Evolutionary conservation across 2,797 vertebrate genomes (phyloP).

Genomic region (Garrulus glandarius): DNA sequence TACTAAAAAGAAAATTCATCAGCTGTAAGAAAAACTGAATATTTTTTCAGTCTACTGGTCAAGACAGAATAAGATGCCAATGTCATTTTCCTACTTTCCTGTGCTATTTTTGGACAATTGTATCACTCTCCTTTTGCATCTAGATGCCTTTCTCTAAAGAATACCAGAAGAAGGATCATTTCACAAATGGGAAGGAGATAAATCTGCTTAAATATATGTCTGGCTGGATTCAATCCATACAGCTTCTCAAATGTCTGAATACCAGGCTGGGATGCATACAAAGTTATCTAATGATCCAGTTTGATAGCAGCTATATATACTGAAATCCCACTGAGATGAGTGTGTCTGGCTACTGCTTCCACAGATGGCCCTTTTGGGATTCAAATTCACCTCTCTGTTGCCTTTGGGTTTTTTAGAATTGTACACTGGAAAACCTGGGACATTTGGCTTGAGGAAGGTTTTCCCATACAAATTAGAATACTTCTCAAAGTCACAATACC

Average conservation of each 20-base stretch:
- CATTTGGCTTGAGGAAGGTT: neutral
- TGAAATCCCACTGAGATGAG: neutral
- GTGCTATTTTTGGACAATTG: neutral
- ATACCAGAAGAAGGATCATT: neutral
- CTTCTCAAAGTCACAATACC: neutral
- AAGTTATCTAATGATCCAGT: neutral
- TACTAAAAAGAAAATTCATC: neutral
- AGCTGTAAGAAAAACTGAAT: neutral
- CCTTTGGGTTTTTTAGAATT: neutral
- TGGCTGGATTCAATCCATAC: neutral
- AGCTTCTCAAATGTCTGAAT: neutral
- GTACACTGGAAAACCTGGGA: neutral
- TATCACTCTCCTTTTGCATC: neutral
- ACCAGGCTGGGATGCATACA: neutral
- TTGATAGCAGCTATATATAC: neutral
- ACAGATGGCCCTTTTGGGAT: neutral
- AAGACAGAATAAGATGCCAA: neutral
- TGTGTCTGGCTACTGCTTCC: neutral
- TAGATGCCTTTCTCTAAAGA: neutral
- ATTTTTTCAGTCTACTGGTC: neutral
- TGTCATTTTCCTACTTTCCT: neutral
- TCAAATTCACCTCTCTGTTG: neutral
- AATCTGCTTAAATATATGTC: neutral
- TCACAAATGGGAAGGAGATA: neutral
- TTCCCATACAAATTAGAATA: neutral